Base-by-base conservation (phyloP, 2,888 invertebrate species). In the Epirrhoe tristata region DNA sequence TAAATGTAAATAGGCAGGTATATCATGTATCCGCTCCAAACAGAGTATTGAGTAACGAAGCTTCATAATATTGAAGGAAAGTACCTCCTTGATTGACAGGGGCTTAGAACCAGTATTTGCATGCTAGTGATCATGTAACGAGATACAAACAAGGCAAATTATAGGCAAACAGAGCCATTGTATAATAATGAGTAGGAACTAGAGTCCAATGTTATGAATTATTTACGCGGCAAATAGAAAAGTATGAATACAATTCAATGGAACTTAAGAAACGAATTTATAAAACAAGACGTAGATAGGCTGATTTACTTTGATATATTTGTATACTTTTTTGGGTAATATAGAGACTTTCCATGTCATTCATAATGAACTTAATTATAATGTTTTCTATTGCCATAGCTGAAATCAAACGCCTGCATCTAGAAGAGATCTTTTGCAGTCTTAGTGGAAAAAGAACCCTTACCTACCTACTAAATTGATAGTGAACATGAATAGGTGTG, bases 91-190 rank as follows among this genome's bases (percentile, higher is more conserved):
- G 65, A 66, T 66, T 60, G 60, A 66, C 65, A 60, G 60, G 52
- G 52, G 63, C 68, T 68, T 68, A 66, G 62, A 65, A 59, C 63
- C 60, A 51, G 65, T 70, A 69, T 72, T 72, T 70, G 57, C 64
- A 58, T 58, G 36, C 51, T 43, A 54, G 63, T 54, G 59, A 50
- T 52, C 36, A 56, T 55, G 60, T 76, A 75, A 76, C 69, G 73
- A 74, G 64, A 73, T 61, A 72, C 71, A 76, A 76, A 76, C 72
- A 72, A 46, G 58, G 63, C 63, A 73, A 74, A 75, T 74, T 71
- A 74, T 72, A 63, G 58, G 69, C 65, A 73, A 70, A 73, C 70
- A 73, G 61, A 24, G 32, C n/a, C 31, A 53, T 58, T 52, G 53
- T 48, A 56, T 63, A 60, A 62, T 67, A 67, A 64, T 66, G 55